These are phyloP conservation scores for Procambarus clarkii DNA, from an alignment of 1,140 invertebrate species.

Conservation along the genomic window DNA sequence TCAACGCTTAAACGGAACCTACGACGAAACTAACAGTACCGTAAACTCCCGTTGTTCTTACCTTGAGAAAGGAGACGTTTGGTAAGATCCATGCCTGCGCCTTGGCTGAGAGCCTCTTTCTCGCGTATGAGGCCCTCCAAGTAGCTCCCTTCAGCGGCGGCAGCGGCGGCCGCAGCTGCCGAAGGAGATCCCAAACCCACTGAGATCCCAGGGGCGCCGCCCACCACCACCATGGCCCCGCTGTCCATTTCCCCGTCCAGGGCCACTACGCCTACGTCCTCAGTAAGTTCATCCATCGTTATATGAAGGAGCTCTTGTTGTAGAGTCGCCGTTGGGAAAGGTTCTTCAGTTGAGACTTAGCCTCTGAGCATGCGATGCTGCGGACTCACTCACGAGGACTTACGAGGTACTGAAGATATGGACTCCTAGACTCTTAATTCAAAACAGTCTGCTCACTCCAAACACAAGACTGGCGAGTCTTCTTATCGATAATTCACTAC, in stretches of 20 bases:
- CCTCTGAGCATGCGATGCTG: neutral
- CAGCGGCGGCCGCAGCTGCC: neutral
- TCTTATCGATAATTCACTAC: too few relatives aligned
- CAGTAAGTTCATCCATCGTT: constrained; percentile 35
- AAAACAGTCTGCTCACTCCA: neutral
- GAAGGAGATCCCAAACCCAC: neutral
- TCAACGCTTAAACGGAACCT: too few relatives aligned
- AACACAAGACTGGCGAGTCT: neutral
- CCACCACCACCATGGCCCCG: neutral
- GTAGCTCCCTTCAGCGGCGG: constrained; percentile 32
- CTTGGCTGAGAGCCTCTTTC: constrained; percentile 56
- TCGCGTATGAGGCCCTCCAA: constrained; percentile 67
- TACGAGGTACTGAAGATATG: neutral
- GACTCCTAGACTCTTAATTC: neutral
- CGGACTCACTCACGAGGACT: neutral
- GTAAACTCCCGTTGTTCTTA: constrained; percentile 12
- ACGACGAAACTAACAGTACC: neutral
- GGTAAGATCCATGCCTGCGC: constrained; percentile 67
- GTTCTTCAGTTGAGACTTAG: too few relatives aligned
- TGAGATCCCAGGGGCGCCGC: neutral
- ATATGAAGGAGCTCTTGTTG: neutral
- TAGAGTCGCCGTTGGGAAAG: neutral
- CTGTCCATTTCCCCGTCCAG: neutral
- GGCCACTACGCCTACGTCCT: constrained; percentile 46
- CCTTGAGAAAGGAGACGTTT: constrained; percentile 67